These are phyloP conservation scores for Meriones psammophilus DNA, from an alignment of 2,797 vertebrate species.

Conservation along the genomic window DNA sequence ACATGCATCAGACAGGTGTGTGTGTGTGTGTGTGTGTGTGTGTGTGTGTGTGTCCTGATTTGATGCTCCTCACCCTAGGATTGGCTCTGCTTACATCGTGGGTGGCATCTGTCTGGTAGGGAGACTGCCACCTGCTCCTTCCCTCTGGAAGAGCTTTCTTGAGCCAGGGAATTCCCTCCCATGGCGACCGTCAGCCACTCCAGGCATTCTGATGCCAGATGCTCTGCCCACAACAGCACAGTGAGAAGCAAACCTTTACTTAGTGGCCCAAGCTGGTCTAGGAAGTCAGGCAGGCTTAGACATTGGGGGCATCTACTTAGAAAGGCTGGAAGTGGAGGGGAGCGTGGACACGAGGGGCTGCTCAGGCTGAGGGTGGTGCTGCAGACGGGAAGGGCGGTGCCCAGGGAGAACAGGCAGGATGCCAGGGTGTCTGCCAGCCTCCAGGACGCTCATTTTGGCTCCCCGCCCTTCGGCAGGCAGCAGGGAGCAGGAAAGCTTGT, in stretches of 20 bases:
- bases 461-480: constrained; percentile 6
- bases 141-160: constrained; percentile 67
- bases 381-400: constrained; percentile 62
- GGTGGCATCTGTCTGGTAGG: constrained; percentile 74
- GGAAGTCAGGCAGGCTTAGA: constrained; percentile 14
- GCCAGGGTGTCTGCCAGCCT: constrained; percentile 78
- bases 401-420: constrained; percentile 69
- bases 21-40: not conserved
- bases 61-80: constrained; percentile 47
- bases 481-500: constrained; percentile 64
- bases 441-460: constrained; percentile 68
- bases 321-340: not conserved
- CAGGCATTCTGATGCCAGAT: constrained; percentile 51
- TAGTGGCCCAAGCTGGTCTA: not conserved
- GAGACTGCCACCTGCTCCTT: constrained; percentile 77
- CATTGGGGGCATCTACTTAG: not conserved
- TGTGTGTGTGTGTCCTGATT: constrained; percentile 32
- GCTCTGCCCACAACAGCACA: constrained; percentile 54
- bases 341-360: not conserved
- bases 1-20: constrained; percentile 65
- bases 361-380: constrained; percentile 2
- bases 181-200: constrained; percentile 46
- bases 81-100: constrained; percentile 70
- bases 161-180: constrained; percentile 81
- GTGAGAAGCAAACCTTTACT: constrained; percentile 53